Percentiles rank a stretch among this genome's conserved stretches.
These are phyloP conservation scores for Tetramorium parvispinum DNA, from an alignment of 1,140 invertebrate species.

Conservation along the genomic window DNA sequence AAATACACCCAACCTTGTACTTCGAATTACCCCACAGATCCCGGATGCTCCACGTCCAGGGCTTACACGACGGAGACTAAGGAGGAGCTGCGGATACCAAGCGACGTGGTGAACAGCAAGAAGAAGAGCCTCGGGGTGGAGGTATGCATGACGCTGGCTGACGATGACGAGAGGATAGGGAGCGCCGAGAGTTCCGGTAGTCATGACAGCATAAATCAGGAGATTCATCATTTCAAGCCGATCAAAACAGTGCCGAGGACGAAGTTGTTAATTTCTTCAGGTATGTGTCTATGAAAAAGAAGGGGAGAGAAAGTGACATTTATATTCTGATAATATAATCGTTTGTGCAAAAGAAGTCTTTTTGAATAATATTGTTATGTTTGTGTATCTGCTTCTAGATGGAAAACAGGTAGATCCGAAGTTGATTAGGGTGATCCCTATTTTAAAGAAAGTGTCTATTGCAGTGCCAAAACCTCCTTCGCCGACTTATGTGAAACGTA, in stretches of 20 bases:
- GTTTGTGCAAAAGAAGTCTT: neutral
- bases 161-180: constrained; percentile 80
- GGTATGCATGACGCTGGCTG: constrained; percentile 77
- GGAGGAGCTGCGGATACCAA: constrained; percentile 86
- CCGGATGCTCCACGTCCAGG: constrained; percentile 79
- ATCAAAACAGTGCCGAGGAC: constrained; percentile 86
- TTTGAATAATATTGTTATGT: neutral
- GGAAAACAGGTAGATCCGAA: constrained; percentile 83
- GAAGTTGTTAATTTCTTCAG: constrained; percentile 79
- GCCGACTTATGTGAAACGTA: constrained; percentile 77
- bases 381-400: constrained; percentile 74
- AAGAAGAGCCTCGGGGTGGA: constrained; percentile 83
- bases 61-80: constrained; percentile 84
- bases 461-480: constrained; percentile 79
- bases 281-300: constrained; percentile 61
- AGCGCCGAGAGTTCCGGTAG: constrained; percentile 85
- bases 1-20: constrained; percentile 69
- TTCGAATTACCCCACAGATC: constrained; percentile 75
- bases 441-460: constrained; percentile 78
- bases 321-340: neutral
- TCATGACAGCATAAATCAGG: constrained; percentile 87
- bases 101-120: constrained; percentile 85
- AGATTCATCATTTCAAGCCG: constrained; percentile 88
- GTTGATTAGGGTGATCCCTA: constrained; percentile 81
- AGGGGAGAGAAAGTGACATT: neutral